phyloP scores from a whole-genome alignment of 1,140 invertebrate genomes.

The Mactra quadrangularis region DNA sequence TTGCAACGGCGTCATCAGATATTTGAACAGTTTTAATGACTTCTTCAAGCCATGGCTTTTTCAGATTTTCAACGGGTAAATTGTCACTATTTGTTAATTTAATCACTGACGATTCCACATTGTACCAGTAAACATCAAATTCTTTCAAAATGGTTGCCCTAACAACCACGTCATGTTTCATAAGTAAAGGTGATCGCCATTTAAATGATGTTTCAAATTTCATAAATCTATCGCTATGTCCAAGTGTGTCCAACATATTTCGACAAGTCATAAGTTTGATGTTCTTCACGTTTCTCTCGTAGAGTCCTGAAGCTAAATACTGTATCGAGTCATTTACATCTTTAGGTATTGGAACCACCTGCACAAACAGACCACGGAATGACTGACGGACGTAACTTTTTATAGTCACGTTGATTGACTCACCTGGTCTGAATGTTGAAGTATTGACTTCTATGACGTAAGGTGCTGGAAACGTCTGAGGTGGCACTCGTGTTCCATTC shows the following conservation, averaged over 20 bases:
- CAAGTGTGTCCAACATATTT: slow-evolving; percentile 25
- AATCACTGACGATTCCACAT: slow-evolving; percentile 32
- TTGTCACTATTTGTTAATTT: not conserved
- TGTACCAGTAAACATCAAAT: slow-evolving; percentile 32
- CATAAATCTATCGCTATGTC: slow-evolving; percentile 30
- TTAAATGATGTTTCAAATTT: slow-evolving; percentile 40
- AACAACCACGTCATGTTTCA: slow-evolving; percentile 19
- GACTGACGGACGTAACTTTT: slow-evolving; percentile 4
- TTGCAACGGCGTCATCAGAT: not conserved
- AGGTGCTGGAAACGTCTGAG: slow-evolving; percentile 23
- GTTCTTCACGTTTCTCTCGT: slow-evolving; percentile 17
- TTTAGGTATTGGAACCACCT: slow-evolving; percentile 14
- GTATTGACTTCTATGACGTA: slow-evolving; percentile 26
- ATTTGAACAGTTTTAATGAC: slow-evolving; percentile 26
- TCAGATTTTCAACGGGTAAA: slow-evolving; percentile 20
- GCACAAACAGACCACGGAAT: slow-evolving; percentile 27
- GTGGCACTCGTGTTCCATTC: not conserved
- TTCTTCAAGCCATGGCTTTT: slow-evolving; percentile 53
- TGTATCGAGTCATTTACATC: not conserved
- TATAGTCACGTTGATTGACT: slow-evolving; percentile 1
- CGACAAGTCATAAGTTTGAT: slow-evolving; percentile 30
- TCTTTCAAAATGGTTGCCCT: slow-evolving; percentile 46
- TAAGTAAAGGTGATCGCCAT: slow-evolving; percentile 37
- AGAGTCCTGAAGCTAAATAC: slow-evolving; percentile 10
- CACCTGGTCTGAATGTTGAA: slow-evolving; percentile 7